Percentiles rank a stretch among this genome's conserved stretches.
phyloP scores from a whole-genome alignment of 2,113 vertebrate genomes.

The Pao palembangensis region DNA sequence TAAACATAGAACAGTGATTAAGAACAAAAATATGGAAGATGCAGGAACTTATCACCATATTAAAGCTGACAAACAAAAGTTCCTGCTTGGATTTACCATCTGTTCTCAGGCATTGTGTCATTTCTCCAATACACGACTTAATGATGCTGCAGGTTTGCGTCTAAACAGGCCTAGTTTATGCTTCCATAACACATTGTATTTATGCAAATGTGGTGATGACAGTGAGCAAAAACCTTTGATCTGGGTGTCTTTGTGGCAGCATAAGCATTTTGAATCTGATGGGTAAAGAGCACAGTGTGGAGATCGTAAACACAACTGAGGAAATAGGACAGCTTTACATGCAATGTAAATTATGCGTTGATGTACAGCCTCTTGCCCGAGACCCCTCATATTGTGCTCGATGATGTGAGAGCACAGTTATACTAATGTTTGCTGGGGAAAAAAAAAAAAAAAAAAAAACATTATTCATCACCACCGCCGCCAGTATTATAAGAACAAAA shows the following conservation, averaged over 20 bases:
- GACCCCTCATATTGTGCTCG: conserved; percentile 9
- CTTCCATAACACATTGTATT: conserved; percentile 52
- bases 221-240: conserved; percentile 60
- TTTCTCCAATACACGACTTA: conserved; percentile 26
- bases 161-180: conserved; percentile 51
- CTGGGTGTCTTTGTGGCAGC: conserved; percentile 44
- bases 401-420: conserved; percentile 13
- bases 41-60: conserved; percentile 24
- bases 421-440: neutral
- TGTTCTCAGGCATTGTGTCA: conserved; percentile 45
- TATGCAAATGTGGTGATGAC: conserved; percentile 57
- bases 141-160: conserved; percentile 53
- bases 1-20: conserved; percentile 16
- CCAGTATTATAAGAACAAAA: conserved; percentile 9
- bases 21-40: conserved; percentile 33
- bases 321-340: conserved; percentile 17
- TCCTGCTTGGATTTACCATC: conserved; percentile 35
- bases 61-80: conserved; percentile 46
- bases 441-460: too few relatives aligned
- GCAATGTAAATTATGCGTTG: conserved; percentile 37
- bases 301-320: conserved; percentile 26
- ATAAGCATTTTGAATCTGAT: conserved; percentile 36
- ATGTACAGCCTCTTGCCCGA: conserved; percentile 6
- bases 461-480: neutral
- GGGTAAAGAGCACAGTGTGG: conserved; percentile 23